phyloP scores from a whole-genome alignment of 1,140 invertebrate genomes.

The Proales similis region DNA sequence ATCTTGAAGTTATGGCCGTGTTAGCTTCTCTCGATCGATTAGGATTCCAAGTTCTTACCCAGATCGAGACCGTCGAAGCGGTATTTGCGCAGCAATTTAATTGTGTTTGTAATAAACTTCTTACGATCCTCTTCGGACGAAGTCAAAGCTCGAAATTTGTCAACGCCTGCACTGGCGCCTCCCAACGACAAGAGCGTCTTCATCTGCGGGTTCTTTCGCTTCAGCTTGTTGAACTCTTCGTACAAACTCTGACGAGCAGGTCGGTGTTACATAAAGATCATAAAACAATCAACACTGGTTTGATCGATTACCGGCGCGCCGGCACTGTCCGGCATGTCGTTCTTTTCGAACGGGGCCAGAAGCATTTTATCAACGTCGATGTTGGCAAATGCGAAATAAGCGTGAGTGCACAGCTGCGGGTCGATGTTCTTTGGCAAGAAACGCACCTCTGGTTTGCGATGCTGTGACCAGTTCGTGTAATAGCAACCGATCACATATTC shows the following conservation, averaged over 20 bases:
- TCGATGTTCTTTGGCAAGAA: constrained; percentile 81
- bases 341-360: constrained; percentile 67
- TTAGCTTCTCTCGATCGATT: no score
- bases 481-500: constrained; percentile 36
- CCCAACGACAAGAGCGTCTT: constrained; percentile 87
- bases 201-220: constrained; percentile 82
- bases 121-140: constrained; percentile 39
- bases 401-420: constrained; percentile 76
- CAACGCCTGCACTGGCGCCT: constrained; percentile 89
- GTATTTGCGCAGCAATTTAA: constrained; percentile 80
- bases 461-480: constrained; percentile 72
- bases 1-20: no score
- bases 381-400: constrained; percentile 87
- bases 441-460: constrained; percentile 72
- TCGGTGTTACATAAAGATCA: not conserved
- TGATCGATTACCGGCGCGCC: not conserved
- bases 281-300: not conserved
- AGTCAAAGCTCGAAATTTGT: constrained; percentile 55
- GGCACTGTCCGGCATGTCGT: constrained; percentile 57
- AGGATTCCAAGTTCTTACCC: no score
- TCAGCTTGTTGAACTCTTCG: constrained; percentile 69
- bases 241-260: constrained; percentile 53
- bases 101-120: constrained; percentile 51
- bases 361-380: constrained; percentile 63
- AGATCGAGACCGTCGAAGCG: constrained; percentile 90